Evolutionary conservation across 2,113 vertebrate genomes (phyloP).

Genomic region (Gnathonemus echidnorhynchus): DNA sequence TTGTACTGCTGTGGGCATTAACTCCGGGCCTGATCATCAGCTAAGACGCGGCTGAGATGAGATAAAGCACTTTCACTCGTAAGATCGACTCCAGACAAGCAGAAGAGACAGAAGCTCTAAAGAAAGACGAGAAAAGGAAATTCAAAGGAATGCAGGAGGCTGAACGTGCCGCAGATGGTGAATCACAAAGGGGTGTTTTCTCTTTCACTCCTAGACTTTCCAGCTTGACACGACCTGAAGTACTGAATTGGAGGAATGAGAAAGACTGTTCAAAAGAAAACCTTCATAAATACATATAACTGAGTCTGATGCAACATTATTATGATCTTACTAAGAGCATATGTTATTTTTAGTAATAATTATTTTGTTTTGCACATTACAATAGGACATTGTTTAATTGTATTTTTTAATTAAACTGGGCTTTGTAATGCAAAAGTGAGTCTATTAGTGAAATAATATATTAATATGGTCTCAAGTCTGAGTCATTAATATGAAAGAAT

Average conservation of each 20-base stretch:
- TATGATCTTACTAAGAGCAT: neutral
- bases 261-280: neutral
- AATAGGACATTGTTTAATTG: neutral
- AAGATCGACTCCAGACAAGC: neutral
- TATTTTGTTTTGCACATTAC: neutral
- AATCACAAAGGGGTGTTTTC: neutral
- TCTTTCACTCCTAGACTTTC: neutral
- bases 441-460: conserved; percentile 1
- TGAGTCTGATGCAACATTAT: neutral
- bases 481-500: neutral
- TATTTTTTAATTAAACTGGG: neutral
- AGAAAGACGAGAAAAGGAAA: neutral
- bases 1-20: neutral
- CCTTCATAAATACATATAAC: neutral
- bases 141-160: neutral
- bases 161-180: neutral
- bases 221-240: neutral
- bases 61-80: neutral
- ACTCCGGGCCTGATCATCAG: neutral
- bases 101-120: neutral
- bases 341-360: neutral
- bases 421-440: neutral
- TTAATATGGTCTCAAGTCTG: neutral
- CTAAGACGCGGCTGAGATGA: neutral
- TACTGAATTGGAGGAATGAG: neutral